Base-by-base conservation (phyloP, 2,888 invertebrate species). In the Dynastes tityus region DNA sequence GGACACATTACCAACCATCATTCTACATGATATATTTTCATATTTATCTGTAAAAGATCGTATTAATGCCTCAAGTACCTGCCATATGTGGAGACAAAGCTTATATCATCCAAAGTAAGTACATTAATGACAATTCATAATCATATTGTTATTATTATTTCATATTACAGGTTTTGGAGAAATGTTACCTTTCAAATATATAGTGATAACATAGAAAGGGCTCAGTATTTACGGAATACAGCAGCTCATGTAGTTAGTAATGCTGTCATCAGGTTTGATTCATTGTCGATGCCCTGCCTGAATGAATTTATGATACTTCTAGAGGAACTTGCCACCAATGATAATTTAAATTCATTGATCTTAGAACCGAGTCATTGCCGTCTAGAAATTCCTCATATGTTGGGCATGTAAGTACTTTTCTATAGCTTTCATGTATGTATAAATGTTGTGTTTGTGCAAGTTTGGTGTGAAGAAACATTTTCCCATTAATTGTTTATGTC, bases 341-440 rank as follows among this genome's bases (percentile, higher is more conserved):
- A 86, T 79, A 88, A 88, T 82, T 82, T 89, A 68, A 86, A 84
- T 75, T 86, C 87, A 71, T 82, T 89, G 67, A 83, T 87, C 63
- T 82, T 89, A 55, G 87, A 89, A 85, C 89, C 89, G 51, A 85
- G 86, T 27, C 88, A 89, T 84, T 89, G 88, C 82, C 86, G 86
- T 80, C 85, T 89, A 77, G 86, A 87, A 81, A 81, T 84, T 61
- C 82, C 86, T 11, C 79, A 80, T 73, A 74, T 81, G 77, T 78
- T 80, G 74, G 82, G 83, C 77, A 75, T 81, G 83, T 83, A 81
- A 81, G 82, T 81, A 78, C 67, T 55, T 13, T 65, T 29, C 63
- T 9, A 45, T 11, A 67, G 8, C 4, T 55, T 2, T 55, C 22
- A 22, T 55, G 16, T 16, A 8, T 16, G n/a, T 6, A 55, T 16